Percentiles rank a stretch among this genome's conserved stretches.
These are phyloP conservation scores for Ceramica pisi DNA, from an alignment of 2,888 invertebrate species.

Conservation along the genomic window DNA sequence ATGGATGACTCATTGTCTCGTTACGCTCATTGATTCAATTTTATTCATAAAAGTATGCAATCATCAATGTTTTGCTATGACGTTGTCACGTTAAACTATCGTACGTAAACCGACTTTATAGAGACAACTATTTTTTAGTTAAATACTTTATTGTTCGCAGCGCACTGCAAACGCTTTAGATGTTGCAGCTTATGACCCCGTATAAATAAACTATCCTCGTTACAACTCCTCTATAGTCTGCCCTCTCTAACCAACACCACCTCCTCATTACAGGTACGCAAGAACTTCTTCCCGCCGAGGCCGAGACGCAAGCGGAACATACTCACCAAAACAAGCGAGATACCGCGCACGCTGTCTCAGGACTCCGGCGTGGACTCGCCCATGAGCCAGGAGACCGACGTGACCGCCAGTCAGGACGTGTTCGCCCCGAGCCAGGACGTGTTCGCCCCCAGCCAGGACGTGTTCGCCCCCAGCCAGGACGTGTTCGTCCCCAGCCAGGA, in stretches of 20 bases:
- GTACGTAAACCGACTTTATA: too few relatives aligned
- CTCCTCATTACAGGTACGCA: slow-evolving; percentile 89
- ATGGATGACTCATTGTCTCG: too few relatives aligned
- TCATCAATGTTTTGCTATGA: too few relatives aligned
- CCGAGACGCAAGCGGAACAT: slow-evolving; percentile 88
- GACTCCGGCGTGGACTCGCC: slow-evolving; percentile 81
- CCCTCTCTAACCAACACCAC: not conserved
- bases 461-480: slow-evolving; percentile 57
- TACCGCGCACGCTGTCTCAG: slow-evolving; percentile 75
- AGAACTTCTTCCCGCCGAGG: slow-evolving; percentile 93
- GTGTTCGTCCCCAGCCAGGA: slow-evolving; percentile 25
- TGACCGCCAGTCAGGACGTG: slow-evolving; percentile 78
- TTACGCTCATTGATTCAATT: too few relatives aligned
- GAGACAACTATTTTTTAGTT: too few relatives aligned
- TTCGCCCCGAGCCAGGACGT: slow-evolving; percentile 47
- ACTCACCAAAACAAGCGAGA: slow-evolving; percentile 59
- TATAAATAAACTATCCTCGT: too few relatives aligned
- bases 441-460: slow-evolving; percentile 72
- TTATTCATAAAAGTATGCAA: too few relatives aligned
- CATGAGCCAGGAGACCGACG: slow-evolving; percentile 77
- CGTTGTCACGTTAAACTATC: too few relatives aligned
- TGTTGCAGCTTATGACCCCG: not conserved
- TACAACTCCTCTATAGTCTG: not conserved
- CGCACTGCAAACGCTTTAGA: not conserved
- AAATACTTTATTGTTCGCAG: too few relatives aligned